Evolutionary conservation across 1,140 invertebrate species (phyloP).

Genomic region (Charaxes varanes): DNA sequence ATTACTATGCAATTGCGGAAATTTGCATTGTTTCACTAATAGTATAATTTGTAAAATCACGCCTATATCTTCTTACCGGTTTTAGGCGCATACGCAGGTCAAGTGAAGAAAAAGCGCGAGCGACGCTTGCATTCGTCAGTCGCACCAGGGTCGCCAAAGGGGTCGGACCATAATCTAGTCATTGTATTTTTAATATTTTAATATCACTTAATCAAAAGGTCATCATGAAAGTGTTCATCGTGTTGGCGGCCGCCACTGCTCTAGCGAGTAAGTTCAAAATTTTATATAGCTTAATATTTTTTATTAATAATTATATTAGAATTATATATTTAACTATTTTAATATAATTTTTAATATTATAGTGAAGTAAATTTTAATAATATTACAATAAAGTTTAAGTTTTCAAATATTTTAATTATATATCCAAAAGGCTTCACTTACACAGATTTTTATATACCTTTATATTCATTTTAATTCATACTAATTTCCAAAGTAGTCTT

Average conservation of each 20-base stretch:
- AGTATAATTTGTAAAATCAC: constrained; percentile 57
- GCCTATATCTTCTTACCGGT: constrained; percentile 61
- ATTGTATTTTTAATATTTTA: constrained; percentile 55
- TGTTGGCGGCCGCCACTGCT: constrained; percentile 55
- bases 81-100: constrained; percentile 52
- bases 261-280: constrained; percentile 55
- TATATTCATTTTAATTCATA: too few species aligned
- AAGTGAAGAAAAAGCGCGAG: constrained; percentile 67
- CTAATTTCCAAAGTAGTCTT: too few species aligned
- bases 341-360: too few species aligned
- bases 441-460: too few species aligned
- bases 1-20: constrained; percentile 26
- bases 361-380: too few species aligned
- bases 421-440: too few species aligned
- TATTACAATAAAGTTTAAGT: too few species aligned
- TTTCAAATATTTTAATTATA: too few species aligned
- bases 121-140: constrained; percentile 53
- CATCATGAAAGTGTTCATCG: constrained; percentile 71
- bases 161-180: constrained; percentile 68
- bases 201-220: constrained; percentile 51
- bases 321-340: too few species aligned
- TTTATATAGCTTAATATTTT: too few species aligned
- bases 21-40: constrained; percentile 48
- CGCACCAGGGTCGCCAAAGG: constrained; percentile 54
- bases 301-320: too few species aligned